Evolutionary conservation across 1,140 invertebrate genomes (phyloP).

Genomic region (Phthorimaea operculella): DNA sequence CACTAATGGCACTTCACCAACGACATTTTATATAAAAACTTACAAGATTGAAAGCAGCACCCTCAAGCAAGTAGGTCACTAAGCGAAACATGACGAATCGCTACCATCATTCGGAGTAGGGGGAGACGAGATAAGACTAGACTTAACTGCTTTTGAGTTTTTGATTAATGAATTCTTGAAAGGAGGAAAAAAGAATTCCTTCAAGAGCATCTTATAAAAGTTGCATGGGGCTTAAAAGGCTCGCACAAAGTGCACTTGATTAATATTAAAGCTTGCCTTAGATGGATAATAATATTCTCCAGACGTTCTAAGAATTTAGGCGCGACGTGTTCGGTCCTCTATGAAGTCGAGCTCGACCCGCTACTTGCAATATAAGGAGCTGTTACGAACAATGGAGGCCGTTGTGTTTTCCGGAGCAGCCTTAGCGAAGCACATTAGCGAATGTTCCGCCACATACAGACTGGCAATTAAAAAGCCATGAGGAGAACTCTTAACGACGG

Average conservation of each 20-base stretch:
- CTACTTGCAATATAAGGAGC: constrained; percentile 54
- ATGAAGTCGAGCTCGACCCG: constrained; percentile 48
- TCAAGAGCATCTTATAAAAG: constrained; percentile 6
- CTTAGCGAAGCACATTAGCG: constrained; percentile 45
- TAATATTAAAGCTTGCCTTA: constrained; percentile 36
- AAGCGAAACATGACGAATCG: constrained; percentile 44
- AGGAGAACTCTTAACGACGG: constrained; percentile 17
- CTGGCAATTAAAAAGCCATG: constrained; percentile 57
- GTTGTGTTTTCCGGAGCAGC: constrained; percentile 44
- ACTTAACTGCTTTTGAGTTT: constrained; percentile 21
- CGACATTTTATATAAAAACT: constrained; percentile 24
- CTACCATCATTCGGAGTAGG: constrained; percentile 34
- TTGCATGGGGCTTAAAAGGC: constrained; percentile 3
- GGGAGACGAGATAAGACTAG: constrained; percentile 30
- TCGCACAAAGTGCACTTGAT: constrained; percentile 16
- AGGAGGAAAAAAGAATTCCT: constrained; percentile 13
- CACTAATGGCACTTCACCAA: constrained; percentile 19
- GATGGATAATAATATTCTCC: constrained; percentile 43
- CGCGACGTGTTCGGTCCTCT: constrained; percentile 28
- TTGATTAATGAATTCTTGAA: constrained; percentile 25
- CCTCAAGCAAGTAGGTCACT: constrained; percentile 32
- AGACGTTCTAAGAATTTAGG: constrained; percentile 56
- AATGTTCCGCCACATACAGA: constrained; percentile 49
- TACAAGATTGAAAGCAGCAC: constrained; percentile 10
- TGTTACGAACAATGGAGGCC: constrained; percentile 43